Conservation (phyloP, 1,140 invertebrate genomes). For the Drosophila leontia region DNA sequence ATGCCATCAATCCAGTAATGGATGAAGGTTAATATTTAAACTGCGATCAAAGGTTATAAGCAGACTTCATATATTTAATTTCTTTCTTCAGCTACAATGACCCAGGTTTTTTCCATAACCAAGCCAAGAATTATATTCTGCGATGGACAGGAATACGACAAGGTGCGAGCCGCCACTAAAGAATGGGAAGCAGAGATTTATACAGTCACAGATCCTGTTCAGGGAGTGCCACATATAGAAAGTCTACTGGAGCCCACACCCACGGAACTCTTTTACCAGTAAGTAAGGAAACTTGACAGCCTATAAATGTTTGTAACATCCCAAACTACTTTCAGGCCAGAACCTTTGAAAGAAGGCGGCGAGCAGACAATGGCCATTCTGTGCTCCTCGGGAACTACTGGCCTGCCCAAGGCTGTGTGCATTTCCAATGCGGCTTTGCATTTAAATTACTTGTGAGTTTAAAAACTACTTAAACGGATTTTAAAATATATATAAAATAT, state of each 20-base stretch:
- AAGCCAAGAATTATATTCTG: conserved; percentile 73
- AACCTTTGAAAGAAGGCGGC: conserved; percentile 47
- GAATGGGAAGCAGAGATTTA: conserved; percentile 60
- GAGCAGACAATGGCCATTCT: conserved; percentile 80
- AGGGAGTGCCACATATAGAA: conserved; percentile 63
- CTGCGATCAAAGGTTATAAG: not conserved
- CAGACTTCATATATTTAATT: not conserved
- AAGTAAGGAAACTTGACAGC: no score
- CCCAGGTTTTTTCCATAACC: conserved; percentile 60
- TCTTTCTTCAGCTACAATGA: conserved; percentile 50
- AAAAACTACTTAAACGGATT: not conserved
- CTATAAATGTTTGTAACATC: not conserved
- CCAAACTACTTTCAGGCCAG: conserved; percentile 37
- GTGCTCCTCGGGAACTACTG: conserved; percentile 90
- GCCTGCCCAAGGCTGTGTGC: conserved; percentile 91
- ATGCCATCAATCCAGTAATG: conserved; percentile 60
- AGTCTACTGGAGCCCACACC: conserved; percentile 54
- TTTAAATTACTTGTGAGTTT: conserved; percentile 32
- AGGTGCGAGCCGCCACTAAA: conserved; percentile 49
- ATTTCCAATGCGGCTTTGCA: conserved; percentile 86
- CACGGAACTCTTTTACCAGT: conserved; percentile 70
- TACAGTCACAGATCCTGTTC: conserved; percentile 55
- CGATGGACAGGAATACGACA: conserved; percentile 66
- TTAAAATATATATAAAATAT: not conserved
- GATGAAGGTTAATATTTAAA: conserved; percentile 56